These are phyloP conservation scores for Corythoichthys intestinalis DNA, from an alignment of 2,113 vertebrate genomes.

Conservation along the genomic window DNA sequence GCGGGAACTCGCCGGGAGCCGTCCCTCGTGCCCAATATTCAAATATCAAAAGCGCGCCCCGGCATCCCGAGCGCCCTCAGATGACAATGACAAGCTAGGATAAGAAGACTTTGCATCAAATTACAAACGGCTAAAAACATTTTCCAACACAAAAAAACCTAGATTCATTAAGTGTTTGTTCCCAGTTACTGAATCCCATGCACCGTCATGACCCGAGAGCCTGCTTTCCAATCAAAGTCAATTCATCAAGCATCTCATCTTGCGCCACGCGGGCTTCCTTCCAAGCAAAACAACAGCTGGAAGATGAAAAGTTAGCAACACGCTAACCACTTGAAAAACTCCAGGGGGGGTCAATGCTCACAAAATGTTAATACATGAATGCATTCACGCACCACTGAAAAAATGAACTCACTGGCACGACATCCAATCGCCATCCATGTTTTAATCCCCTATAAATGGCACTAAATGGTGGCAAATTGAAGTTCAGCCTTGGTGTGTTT, in stretches of 20 bases:
- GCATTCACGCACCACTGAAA: no score
- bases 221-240: not conserved
- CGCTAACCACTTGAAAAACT: not conserved
- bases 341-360: no score
- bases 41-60: constrained; percentile 45
- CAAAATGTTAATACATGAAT: no score
- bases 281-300: constrained; percentile 65
- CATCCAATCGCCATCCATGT: no score
- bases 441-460: no score
- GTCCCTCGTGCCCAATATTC: constrained; percentile 67
- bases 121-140: not conserved
- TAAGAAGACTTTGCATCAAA: constrained; percentile 3
- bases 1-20: constrained; percentile 57
- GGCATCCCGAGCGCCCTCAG: constrained; percentile 50
- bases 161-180: not conserved
- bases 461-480: not conserved
- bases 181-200: not conserved
- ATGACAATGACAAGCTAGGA: not conserved
- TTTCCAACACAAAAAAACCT: not conserved
- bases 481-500: not conserved
- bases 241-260: not conserved
- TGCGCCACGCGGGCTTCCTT: not conserved
- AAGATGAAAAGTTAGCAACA: constrained; percentile 15
- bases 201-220: not conserved
- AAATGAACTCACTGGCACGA: no score